Conservation (phyloP, 2,797 vertebrate genomes). For the Melanotaenia trifasciata region DNA sequence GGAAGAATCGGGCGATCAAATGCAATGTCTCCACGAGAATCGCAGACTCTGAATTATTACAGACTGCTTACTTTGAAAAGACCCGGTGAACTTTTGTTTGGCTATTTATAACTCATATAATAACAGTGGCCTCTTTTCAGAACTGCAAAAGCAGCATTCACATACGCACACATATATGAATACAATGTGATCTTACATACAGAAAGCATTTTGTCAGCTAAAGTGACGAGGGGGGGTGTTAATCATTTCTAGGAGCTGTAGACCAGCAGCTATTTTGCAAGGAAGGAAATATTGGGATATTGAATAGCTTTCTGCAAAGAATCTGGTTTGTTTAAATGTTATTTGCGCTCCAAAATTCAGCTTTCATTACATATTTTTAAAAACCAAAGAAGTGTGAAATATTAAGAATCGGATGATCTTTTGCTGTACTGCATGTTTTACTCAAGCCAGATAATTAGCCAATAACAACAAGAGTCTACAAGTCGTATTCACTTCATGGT, state of each 20-base stretch:
- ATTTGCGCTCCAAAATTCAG: not conserved
- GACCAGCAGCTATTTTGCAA: not conserved
- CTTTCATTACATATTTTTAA: not conserved
- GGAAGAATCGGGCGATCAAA: not conserved
- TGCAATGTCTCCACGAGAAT: not conserved
- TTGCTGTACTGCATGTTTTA: not conserved
- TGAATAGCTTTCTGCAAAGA: not conserved
- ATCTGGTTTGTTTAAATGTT: not conserved
- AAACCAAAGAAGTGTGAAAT: not conserved
- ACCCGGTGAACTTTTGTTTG: constrained; percentile 1
- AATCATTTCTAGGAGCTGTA: constrained; percentile 5
- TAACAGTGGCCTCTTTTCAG: not conserved
- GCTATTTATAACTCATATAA: not conserved
- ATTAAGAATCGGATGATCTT: not conserved
- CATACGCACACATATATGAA: not conserved
- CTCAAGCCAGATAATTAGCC: not conserved
- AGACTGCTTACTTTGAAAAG: constrained; percentile 4
- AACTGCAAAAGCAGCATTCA: not conserved
- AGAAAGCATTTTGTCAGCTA: constrained; percentile 30
- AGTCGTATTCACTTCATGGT: not conserved
- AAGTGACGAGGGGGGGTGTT: constrained; percentile 13
- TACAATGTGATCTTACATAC: not conserved
- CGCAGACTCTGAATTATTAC: not conserved
- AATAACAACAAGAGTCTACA: not conserved
- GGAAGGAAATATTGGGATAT: not conserved